phyloP scores from a whole-genome alignment of 2,888 invertebrate genomes.

The Heliothis peltigera region DNA sequence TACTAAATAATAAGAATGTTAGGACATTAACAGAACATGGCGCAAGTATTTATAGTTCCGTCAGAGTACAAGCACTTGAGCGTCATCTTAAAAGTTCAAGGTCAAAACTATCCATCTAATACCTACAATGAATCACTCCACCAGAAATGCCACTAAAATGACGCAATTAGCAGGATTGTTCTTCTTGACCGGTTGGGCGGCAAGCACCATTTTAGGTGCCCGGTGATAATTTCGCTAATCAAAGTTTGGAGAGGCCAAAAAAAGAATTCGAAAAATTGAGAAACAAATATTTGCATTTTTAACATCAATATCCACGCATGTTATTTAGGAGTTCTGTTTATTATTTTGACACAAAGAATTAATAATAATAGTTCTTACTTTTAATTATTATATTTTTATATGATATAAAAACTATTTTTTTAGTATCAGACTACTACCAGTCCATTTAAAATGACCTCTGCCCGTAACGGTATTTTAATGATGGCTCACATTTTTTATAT shows the following conservation, averaged over 20 bases:
- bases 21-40: neutral
- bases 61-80: conserved; percentile 16
- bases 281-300: conserved; percentile 25
- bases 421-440: no score
- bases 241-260: conserved; percentile 21
- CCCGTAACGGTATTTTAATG: neutral
- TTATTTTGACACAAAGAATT: neutral
- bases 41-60: conserved; percentile 15
- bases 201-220: conserved; percentile 41
- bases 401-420: no score
- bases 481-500: neutral
- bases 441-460: neutral
- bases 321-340: neutral
- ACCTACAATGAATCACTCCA: conserved; percentile 53
- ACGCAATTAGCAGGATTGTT: conserved; percentile 46
- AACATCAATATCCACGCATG: neutral
- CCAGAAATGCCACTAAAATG: conserved; percentile 32
- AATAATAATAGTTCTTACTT: neutral
- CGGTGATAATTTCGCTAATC: conserved; percentile 36
- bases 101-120: conserved; percentile 32
- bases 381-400: no score
- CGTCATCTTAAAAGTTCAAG: conserved; percentile 48
- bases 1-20: conserved; percentile 3
- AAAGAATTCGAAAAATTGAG: no score
- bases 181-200: conserved; percentile 39